phyloP scores from a whole-genome alignment of 2,888 invertebrate genomes.

The Therioaphis trifolii region DNA sequence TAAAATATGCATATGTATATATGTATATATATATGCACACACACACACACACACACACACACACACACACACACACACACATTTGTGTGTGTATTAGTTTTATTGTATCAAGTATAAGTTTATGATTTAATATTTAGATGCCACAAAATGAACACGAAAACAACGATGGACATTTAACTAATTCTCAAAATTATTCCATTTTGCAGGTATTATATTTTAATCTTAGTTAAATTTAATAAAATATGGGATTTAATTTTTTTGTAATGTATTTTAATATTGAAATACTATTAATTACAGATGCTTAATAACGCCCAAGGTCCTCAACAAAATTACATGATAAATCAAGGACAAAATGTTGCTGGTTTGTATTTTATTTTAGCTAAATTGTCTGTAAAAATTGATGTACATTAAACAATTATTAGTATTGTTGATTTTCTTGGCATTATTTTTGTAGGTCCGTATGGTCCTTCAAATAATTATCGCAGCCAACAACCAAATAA shows the following conservation, averaged over 20 bases:
- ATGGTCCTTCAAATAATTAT: constrained; percentile 52
- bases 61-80: too few relatives aligned
- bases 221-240: not conserved
- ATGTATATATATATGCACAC: too few relatives aligned
- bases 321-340: constrained; percentile 46
- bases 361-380: constrained; percentile 14
- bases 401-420: not conserved
- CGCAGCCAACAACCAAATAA: constrained; percentile 62
- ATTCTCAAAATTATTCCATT: constrained; percentile 50
- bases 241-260: not conserved
- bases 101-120: too few relatives aligned
- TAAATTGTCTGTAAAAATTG: not conserved
- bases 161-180: constrained; percentile 36
- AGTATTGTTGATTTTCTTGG: not conserved
- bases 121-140: constrained; percentile 49
- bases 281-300: constrained; percentile 42
- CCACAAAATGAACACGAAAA: constrained; percentile 46
- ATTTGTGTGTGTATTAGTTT: too few relatives aligned
- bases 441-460: constrained; percentile 35
- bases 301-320: constrained; percentile 49
- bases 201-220: constrained; percentile 38
- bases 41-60: too few relatives aligned
- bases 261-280: not conserved
- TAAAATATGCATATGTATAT: too few relatives aligned
- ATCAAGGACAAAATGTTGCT: constrained; percentile 48